Percentiles rank a stretch among this genome's conserved stretches.
phyloP scores from a whole-genome alignment of 2,888 invertebrate species.

The Nematopogon swammerdamellus region DNA sequence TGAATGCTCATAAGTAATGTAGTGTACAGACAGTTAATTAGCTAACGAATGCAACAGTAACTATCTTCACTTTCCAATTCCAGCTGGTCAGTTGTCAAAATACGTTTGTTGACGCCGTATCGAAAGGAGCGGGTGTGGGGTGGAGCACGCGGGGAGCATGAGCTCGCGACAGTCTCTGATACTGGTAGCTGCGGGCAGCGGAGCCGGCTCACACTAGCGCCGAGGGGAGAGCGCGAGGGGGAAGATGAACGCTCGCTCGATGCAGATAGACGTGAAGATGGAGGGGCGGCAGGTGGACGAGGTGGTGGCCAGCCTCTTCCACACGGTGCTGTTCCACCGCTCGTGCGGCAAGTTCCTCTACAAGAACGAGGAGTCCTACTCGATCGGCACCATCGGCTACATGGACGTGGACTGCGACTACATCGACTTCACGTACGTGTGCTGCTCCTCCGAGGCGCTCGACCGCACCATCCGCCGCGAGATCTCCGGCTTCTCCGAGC shows the following conservation, averaged over 20 bases:
- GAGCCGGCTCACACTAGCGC: background rate
- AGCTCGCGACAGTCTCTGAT: background rate
- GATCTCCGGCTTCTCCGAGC: constrained; percentile 75
- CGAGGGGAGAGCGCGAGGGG: constrained; percentile 15
- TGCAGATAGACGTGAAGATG: constrained; percentile 78
- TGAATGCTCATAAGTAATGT: no score
- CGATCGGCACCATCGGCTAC: constrained; percentile 93
- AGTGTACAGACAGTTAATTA: no score
- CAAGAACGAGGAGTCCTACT: constrained; percentile 91
- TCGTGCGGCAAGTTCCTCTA: constrained; percentile 92
- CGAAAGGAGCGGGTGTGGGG: no score
- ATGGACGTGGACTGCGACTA: constrained; percentile 98
- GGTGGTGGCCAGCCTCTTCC: constrained; percentile 87
- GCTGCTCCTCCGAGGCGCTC: constrained; percentile 81
- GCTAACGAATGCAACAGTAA: background rate
- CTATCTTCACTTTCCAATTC: background rate
- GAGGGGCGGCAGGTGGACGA: constrained; percentile 92
- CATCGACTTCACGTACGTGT: constrained; percentile 96
- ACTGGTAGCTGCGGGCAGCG: background rate
- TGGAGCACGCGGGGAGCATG: background rate
- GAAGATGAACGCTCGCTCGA: constrained; percentile 77
- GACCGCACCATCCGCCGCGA: constrained; percentile 70
- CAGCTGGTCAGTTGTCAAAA: background rate
- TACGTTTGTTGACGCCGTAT: background rate
- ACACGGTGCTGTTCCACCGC: constrained; percentile 88